Evolutionary conservation across 2,113 vertebrate species (phyloP).

Genomic region (Speoplatyrhinus poulsoni): DNA sequence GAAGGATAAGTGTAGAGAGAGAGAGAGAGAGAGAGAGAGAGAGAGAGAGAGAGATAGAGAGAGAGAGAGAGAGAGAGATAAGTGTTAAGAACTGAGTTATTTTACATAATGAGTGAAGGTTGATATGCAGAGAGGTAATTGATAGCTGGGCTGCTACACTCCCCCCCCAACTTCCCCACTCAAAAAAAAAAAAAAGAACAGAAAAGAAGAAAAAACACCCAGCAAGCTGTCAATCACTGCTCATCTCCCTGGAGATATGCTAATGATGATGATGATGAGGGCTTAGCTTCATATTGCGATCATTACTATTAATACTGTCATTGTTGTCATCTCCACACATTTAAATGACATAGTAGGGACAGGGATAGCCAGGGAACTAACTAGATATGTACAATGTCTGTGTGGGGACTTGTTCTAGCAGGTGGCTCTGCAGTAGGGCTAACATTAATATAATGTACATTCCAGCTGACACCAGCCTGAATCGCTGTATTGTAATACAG

Average conservation of each 20-base stretch:
- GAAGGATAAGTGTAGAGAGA: slow-evolving; percentile 25
- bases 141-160: slow-evolving; percentile 69
- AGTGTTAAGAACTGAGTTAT: slow-evolving; percentile 65
- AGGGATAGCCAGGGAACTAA: slow-evolving; percentile 30
- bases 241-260: slow-evolving; percentile 71
- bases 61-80: slow-evolving; percentile 44
- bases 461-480: not conserved
- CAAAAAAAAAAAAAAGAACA: not conserved
- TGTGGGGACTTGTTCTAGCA: slow-evolving; percentile 22
- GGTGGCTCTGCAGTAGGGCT: slow-evolving; percentile 28
- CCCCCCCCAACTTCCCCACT: not conserved
- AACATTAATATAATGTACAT: slow-evolving; percentile 41
- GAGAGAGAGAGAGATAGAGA: slow-evolving; percentile 19
- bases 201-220: slow-evolving; percentile 52
- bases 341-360: slow-evolving; percentile 63
- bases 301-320: slow-evolving; percentile 76
- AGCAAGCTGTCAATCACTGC: slow-evolving; percentile 71
- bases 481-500: slow-evolving; percentile 7
- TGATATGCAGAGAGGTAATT: slow-evolving; percentile 75
- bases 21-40: slow-evolving; percentile 1
- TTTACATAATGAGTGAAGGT: slow-evolving; percentile 76
- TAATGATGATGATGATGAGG: slow-evolving; percentile 73
- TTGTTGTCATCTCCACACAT: slow-evolving; percentile 74
- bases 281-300: slow-evolving; percentile 70
- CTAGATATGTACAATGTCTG: slow-evolving; percentile 40